phyloP scores from a whole-genome alignment of 2,888 invertebrate genomes.

The Microdon myrmicae region DNA sequence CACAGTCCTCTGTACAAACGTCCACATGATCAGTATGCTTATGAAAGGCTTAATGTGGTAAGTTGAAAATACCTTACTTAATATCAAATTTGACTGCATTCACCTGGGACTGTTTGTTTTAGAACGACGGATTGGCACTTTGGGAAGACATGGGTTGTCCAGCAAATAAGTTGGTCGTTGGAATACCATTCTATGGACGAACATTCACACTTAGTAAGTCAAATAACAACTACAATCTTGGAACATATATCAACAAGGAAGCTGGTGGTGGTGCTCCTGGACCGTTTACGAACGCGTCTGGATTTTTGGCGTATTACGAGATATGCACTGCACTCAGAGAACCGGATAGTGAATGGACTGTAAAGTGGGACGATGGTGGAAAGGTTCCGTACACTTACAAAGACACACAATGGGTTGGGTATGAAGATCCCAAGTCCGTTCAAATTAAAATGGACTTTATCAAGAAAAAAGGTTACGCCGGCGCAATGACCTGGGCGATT shows the following conservation, averaged over 20 bases:
- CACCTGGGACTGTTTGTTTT: constrained; percentile 5
- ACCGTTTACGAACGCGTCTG: constrained; percentile 86
- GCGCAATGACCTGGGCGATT: constrained; percentile 93
- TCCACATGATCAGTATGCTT: constrained; percentile 89
- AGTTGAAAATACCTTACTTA: constrained; percentile 61
- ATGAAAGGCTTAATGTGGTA: constrained; percentile 90
- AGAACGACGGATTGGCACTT: constrained; percentile 87
- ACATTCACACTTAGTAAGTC: constrained; percentile 84
- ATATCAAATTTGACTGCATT: background rate
- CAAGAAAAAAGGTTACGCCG: constrained; percentile 82
- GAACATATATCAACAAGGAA: constrained; percentile 90
- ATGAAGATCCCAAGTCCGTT: constrained; percentile 82
- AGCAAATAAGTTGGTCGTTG: constrained; percentile 86
- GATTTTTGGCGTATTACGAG: constrained; percentile 88
- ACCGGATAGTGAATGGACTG: constrained; percentile 79
- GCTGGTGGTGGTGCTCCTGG: constrained; percentile 88
- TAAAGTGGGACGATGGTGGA: constrained; percentile 84
- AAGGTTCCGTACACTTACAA: constrained; percentile 87
- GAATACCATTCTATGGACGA: constrained; percentile 89
- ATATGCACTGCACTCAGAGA: constrained; percentile 82
- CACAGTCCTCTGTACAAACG: constrained; percentile 88
- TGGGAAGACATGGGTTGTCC: constrained; percentile 93
- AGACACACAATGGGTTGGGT: constrained; percentile 91
- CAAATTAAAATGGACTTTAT: constrained; percentile 92
- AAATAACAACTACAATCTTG: constrained; percentile 83